Conservation (phyloP, 2,888 invertebrate genomes). For the Epistrophe eligans region DNA sequence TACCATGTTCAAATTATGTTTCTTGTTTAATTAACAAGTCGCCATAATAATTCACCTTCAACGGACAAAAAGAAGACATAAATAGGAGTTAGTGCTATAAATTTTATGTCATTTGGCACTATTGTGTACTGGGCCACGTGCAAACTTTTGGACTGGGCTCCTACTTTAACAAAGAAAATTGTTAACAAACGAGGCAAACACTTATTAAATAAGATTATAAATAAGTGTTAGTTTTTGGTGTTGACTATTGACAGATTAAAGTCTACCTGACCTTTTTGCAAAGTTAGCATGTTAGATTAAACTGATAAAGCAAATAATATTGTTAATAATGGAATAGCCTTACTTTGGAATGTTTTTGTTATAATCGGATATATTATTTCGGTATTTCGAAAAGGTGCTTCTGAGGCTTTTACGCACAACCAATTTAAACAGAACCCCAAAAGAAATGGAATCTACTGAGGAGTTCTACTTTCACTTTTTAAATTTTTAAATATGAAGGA, state of each 20-base stretch:
- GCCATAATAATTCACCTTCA: constrained; percentile 72
- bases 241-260: background rate
- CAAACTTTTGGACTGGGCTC: background rate
- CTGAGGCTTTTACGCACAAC: background rate
- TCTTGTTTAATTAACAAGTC: constrained; percentile 65
- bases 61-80: constrained; percentile 30
- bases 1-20: constrained; percentile 46
- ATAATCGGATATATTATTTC: background rate
- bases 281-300: constrained; percentile 8
- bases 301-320: constrained; percentile 4
- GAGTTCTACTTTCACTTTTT: background rate
- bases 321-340: background rate
- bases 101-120: constrained; percentile 33
- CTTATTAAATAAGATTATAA: background rate
- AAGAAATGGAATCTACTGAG: background rate
- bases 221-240: background rate
- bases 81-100: constrained; percentile 35
- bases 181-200: constrained; percentile 1
- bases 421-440: background rate
- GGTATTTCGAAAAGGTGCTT: background rate
- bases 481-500: no score
- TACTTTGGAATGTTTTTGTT: background rate
- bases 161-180: background rate
- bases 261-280: constrained; percentile 1
- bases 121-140: constrained; percentile 41